Conservation (phyloP, 2,888 invertebrate species). For the Heliothis peltigera region DNA sequence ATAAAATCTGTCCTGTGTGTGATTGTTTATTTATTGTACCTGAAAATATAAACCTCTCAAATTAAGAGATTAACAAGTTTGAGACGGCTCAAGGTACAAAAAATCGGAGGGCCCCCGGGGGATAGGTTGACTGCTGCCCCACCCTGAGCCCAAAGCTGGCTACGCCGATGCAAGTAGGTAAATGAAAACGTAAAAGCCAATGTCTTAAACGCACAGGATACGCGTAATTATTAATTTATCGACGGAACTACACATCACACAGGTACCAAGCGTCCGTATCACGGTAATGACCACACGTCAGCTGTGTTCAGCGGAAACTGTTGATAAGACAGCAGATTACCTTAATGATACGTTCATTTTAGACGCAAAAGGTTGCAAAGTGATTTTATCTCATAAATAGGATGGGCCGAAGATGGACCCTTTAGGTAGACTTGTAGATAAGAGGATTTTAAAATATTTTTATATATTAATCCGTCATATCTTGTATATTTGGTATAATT, state of each 20-base stretch:
- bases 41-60: too few relatives aligned
- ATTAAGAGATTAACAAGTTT: too few relatives aligned
- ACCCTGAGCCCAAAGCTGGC: too few relatives aligned
- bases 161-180: background rate
- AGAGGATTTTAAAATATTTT: background rate
- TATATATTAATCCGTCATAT: too few relatives aligned
- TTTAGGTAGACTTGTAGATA: background rate
- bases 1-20: too few relatives aligned
- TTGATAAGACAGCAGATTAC: constrained; percentile 36
- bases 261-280: constrained; percentile 5
- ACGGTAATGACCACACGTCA: constrained; percentile 18
- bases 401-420: background rate
- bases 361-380: constrained; percentile 12
- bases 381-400: background rate
- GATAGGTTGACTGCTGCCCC: too few relatives aligned
- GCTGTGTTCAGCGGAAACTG: constrained; percentile 36
- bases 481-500: too few relatives aligned
- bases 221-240: constrained; percentile 4
- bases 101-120: too few relatives aligned
- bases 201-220: background rate
- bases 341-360: constrained; percentile 21
- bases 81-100: too few relatives aligned
- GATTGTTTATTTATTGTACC: too few relatives aligned
- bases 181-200: too few relatives aligned
- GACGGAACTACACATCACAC: constrained; percentile 8